A percentile compares a stretch with the other conserved stretches of the same genome.
Conservation (phyloP, 2,888 invertebrate genomes). For the Heliothis peltigera region DNA sequence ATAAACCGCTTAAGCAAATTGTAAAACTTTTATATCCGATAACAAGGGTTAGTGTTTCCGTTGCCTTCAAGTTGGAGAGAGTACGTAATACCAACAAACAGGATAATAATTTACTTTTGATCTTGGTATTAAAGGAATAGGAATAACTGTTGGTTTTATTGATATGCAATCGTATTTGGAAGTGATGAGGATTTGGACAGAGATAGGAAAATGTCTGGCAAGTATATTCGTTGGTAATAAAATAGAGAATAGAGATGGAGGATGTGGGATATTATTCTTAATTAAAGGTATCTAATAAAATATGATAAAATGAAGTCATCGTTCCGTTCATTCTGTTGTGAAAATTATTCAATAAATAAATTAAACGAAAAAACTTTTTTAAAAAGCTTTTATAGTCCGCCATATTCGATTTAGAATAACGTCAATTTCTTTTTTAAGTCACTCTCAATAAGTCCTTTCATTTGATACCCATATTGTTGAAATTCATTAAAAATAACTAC, state of each 20-base stretch:
- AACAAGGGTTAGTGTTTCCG: conserved; percentile 40
- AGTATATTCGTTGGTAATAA: not conserved
- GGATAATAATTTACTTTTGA: conserved; percentile 40
- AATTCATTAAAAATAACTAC: too few species aligned
- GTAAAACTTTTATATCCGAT: conserved; percentile 56
- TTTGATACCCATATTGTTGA: too few species aligned
- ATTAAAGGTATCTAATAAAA: not conserved
- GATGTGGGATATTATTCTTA: not conserved
- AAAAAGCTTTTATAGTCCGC: too few species aligned
- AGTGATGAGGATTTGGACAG: not conserved
- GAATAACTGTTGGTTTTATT: not conserved
- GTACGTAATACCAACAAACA: conserved; percentile 27
- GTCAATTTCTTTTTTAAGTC: too few species aligned
- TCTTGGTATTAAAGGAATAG: conserved; percentile 23
- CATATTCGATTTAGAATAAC: too few species aligned
- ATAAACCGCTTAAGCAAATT: conserved; percentile 60
- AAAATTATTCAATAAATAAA: too few species aligned
- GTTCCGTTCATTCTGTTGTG: too few species aligned
- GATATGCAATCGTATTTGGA: not conserved
- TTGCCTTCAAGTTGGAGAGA: conserved; percentile 6
- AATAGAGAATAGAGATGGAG: not conserved
- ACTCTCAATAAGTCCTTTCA: too few species aligned
- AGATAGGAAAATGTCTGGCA: not conserved
- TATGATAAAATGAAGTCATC: too few species aligned
- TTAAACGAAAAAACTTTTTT: too few species aligned